Evolutionary conservation across 2,113 vertebrate genomes (phyloP).

Genomic region (Capra hircus): DNA sequence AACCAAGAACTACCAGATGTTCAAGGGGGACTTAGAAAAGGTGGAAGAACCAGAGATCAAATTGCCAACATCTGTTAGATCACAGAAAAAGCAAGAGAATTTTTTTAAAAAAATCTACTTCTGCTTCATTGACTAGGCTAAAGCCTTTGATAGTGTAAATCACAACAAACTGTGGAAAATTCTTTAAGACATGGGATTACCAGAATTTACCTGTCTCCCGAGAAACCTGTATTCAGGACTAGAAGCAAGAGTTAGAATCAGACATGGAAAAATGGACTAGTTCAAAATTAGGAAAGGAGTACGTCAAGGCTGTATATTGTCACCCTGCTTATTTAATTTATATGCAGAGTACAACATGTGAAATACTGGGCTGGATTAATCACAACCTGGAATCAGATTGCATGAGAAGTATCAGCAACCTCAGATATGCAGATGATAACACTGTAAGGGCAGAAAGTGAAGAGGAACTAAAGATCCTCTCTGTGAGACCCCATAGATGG

Average conservation of each 20-base stretch:
- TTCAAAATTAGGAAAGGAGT: neutral
- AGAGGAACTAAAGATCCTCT: neutral
- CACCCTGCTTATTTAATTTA: neutral
- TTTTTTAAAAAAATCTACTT: neutral
- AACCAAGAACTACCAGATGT: neutral
- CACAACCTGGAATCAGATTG: neutral
- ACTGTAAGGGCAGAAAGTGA: neutral
- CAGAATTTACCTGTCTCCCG: neutral
- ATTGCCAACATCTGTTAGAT: neutral
- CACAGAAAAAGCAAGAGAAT: neutral
- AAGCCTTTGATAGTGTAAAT: neutral
- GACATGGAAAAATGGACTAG: neutral
- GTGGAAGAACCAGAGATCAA: neutral
- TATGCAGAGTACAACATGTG: neutral
- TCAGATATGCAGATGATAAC: neutral
- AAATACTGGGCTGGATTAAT: neutral
- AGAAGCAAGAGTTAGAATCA: neutral
- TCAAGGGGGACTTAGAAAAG: neutral
- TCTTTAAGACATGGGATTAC: neutral
- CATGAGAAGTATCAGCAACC: neutral
- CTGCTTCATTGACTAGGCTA: neutral
- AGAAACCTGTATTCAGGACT: neutral
- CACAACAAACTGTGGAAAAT: neutral
- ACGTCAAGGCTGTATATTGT: neutral
- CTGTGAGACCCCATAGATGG: neutral